A percentile compares a stretch with the other conserved stretches of the same genome.
Evolutionary conservation across 2,888 invertebrate species (phyloP).

Genomic region (Quadriops clusia): DNA sequence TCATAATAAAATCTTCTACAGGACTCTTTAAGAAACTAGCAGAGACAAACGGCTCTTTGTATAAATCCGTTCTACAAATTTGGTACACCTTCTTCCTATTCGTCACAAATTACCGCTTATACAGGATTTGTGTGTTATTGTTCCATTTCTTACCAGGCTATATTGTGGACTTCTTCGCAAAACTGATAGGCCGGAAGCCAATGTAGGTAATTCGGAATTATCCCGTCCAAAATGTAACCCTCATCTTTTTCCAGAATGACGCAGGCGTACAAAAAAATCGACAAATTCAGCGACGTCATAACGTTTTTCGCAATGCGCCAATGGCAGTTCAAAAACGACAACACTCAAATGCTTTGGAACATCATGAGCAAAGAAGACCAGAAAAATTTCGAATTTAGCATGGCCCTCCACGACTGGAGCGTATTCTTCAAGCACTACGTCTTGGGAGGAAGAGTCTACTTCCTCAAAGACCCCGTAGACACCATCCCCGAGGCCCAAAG

Average conservation of each 20-base stretch:
- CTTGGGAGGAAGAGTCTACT: conserved; percentile 61
- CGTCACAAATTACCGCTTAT: too few relatives aligned
- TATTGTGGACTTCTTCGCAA: conserved; percentile 42
- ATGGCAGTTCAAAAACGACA: conserved; percentile 58
- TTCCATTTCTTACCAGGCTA: too few relatives aligned
- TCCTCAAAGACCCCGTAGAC: conserved; percentile 68
- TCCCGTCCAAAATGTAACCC: neutral
- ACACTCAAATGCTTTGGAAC: conserved; percentile 45
- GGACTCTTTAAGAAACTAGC: too few relatives aligned
- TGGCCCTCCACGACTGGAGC: conserved; percentile 64
- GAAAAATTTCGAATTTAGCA: conserved; percentile 46
- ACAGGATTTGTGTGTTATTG: too few relatives aligned
- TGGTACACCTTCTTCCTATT: too few relatives aligned
- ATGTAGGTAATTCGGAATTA: conserved; percentile 39
- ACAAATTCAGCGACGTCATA: conserved; percentile 58
- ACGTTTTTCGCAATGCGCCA: conserved; percentile 71
- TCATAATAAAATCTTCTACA: too few relatives aligned
- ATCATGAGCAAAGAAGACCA: conserved; percentile 46
- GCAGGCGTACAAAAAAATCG: conserved; percentile 61
- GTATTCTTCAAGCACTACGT: conserved; percentile 56
- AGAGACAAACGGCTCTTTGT: too few relatives aligned
- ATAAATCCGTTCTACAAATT: too few relatives aligned
- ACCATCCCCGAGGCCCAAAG: conserved; percentile 58
- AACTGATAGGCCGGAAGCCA: conserved; percentile 49
- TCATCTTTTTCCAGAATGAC: conserved; percentile 46